Evolutionary conservation across 2,888 invertebrate genomes (phyloP), one percentile per base, ranked within the genome.

Genomic region (Ashinkailepas kermadecensis): DNA sequence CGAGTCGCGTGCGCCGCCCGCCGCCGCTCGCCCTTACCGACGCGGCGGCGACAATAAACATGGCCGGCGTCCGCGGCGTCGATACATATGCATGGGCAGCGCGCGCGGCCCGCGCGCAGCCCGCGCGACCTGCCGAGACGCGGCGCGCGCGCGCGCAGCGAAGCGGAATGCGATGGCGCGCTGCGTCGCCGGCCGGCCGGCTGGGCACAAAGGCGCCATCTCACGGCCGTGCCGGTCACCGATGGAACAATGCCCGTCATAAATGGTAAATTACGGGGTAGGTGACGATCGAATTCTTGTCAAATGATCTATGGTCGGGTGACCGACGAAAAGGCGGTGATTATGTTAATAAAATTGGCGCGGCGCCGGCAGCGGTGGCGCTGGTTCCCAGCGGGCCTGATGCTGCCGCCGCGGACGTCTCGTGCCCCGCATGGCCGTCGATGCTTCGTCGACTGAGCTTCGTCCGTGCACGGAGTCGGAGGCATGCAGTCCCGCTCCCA

Each of bases 221-320:
- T 56, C 74, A 21, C 74, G 56, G 56, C 54, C 74, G 15, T n/a
- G 13, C 18, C 56, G 21, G 74, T 56, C 56, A 56, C 54, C 56
- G 21, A 21, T 9, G 18, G 21, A 74, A 74, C 74, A 74, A 74
- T 74, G 74, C 74, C 74, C 74, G 74, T 74, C 74, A 74, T 74
- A 74, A 74, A 74, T 74, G 74, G 74, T 74, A 74, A 74, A 74
- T 74, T 74, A 74, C 74, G 4, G 74, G 74, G 74, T 74, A 56
- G 74, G 74, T 74, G 74, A 74, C 74, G 74, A 74, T 74, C 74
- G 74, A 56, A 74, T 74, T 74, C 74, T 74, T 74, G 74, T 74
- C 74, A 74, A 74, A 74, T 74, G 74, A 74, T 74, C 74, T 74
- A 74, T 74, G 74, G 74, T 56, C 74, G 56, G 74, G 74, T 74